phyloP scores from a whole-genome alignment of 2,888 invertebrate species.

The Volucella zonaria region DNA sequence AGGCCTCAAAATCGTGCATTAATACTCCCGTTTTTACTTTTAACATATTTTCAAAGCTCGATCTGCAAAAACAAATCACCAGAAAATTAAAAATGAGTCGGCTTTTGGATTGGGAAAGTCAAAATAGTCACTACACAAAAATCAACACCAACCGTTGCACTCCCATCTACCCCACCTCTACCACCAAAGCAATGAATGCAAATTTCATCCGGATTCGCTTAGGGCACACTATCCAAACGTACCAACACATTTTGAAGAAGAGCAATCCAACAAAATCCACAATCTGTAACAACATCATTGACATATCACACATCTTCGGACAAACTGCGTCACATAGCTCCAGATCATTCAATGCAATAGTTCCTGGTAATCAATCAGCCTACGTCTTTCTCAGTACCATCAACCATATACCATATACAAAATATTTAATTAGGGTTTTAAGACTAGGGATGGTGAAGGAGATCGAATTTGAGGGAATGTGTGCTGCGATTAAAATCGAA shows the following conservation, averaged over 20 bases:
- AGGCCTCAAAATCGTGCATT: conserved; percentile 4
- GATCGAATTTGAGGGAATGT: too few relatives aligned
- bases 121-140: neutral
- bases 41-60: neutral
- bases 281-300: conserved; percentile 8
- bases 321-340: neutral
- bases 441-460: too few relatives aligned
- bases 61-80: neutral
- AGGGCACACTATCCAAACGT: neutral
- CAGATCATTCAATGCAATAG: conserved; percentile 7
- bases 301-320: conserved; percentile 6
- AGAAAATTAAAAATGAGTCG: neutral
- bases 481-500: too few relatives aligned
- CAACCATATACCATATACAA: neutral
- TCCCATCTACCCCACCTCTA: neutral
- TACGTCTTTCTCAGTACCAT: neutral
- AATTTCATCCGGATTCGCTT: neutral
- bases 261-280: neutral
- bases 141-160: neutral
- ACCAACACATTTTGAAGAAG: conserved; percentile 3
- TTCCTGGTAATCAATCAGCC: neutral
- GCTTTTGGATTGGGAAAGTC: neutral
- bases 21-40: neutral
- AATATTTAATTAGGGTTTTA: too few relatives aligned
- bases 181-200: neutral